phyloP scores from a whole-genome alignment of 2,113 vertebrate genomes.

The Ceyx margarethae region DNA sequence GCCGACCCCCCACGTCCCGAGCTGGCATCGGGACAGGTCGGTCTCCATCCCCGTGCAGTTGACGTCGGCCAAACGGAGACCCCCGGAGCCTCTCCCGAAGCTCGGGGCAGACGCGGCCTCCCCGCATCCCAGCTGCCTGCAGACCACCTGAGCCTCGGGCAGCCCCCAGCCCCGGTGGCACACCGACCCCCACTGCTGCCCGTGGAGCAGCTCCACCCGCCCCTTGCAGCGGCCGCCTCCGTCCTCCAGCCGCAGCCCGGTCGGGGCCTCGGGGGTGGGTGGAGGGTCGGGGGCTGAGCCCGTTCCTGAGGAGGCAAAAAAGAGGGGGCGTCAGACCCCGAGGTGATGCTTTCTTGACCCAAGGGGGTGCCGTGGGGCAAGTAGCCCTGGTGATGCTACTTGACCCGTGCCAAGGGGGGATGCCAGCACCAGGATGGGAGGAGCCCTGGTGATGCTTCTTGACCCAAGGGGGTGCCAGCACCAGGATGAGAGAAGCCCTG shows the following conservation, averaged over 20 bases:
- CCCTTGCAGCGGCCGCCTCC: not conserved
- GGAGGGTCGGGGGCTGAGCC: not conserved
- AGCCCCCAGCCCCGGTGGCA: not conserved
- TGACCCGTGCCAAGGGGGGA: too few relatives aligned
- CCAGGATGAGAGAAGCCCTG: too few relatives aligned
- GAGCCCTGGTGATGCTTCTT: too few relatives aligned
- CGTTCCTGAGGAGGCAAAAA: not conserved
- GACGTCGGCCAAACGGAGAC: not conserved
- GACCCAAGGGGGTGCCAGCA: too few relatives aligned
- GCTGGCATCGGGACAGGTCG: not conserved
- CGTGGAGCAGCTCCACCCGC: conserved; percentile 18
- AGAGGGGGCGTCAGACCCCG: not conserved
- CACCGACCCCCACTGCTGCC: conserved; percentile 40
- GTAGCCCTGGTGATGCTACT: too few relatives aligned
- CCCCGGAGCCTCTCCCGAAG: not conserved
- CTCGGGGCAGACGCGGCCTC: not conserved
- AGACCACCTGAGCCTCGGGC: not conserved
- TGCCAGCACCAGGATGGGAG: too few relatives aligned
- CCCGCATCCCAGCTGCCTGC: conserved; percentile 42
- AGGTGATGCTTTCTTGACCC: not conserved
- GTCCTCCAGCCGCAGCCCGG: not conserved
- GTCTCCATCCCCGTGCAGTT: conserved; percentile 22
- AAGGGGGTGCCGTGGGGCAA: too few relatives aligned
- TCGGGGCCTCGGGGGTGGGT: too few relatives aligned
- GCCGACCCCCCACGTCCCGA: not conserved